Evolutionary conservation across 2,113 vertebrate species (phyloP), one percentile per base, ranked within the genome.

Genomic region (Illadopsis cleaveri): DNA sequence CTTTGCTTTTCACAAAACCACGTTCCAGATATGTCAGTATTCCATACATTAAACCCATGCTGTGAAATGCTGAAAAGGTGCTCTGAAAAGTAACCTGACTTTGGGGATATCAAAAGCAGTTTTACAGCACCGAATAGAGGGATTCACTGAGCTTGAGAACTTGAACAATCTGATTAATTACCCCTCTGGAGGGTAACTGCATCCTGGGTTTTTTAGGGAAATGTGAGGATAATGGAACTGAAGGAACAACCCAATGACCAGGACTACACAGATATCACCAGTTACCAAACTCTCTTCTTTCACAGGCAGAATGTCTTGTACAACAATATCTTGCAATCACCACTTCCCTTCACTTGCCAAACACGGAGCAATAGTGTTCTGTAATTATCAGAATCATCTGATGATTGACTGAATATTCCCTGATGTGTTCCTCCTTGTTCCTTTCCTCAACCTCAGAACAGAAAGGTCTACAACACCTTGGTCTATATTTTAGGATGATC

Each of bases 11-110:
- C 64, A 58, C 27, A 54, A 80, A 93, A 65, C 35, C 53, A 50
- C 0, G 3, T 31, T 64, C 45, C 57, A 76, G 56, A 28, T 27
- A 3, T 10, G 11, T 38, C 87, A 75, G 47, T 64, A 47, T 51
- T 3, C 24, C 28, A 7, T 10, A 30, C 0, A 0, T 48, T 53
- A 88, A 86, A 81, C 11, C 35, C 33, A 42, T 4, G 16, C n/a
- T 30, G 31, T 1, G 2, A 44, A 91, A 84, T 6, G 19, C 44
- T 76, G 44, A 61, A 51, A 73, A 76, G 33, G 68, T 8, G 40
- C 69, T 76, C 15, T 13, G 61, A 47, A 47, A 76, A 82, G 40
- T 23, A 76, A 82, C n/a, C 70, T 25, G 33, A 21, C 17, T 69
- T 62, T n/a, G 16, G 23, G 27, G 31, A 8, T 45, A 85, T 44